A percentile compares a stretch with the other conserved stretches of the same genome.
These are phyloP conservation scores for Lissocephala sabroskyi DNA, from an alignment of 2,888 invertebrate genomes.

Conservation along the genomic window DNA sequence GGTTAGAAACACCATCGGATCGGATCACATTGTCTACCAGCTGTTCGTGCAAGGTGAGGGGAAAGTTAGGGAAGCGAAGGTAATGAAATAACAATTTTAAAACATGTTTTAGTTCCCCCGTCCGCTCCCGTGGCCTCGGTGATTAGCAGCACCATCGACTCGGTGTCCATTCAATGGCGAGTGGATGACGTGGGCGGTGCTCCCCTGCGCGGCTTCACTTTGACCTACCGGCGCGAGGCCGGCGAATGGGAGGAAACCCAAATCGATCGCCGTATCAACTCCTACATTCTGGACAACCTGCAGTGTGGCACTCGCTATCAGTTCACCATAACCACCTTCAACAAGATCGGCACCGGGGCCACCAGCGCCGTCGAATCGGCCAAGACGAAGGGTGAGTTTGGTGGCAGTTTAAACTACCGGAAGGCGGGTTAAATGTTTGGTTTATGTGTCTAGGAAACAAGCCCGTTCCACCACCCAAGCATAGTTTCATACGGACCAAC, in stretches of 20 bases:
- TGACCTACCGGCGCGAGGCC: constrained; percentile 74
- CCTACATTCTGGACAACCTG: constrained; percentile 80
- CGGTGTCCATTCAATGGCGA: constrained; percentile 75
- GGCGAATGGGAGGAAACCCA: constrained; percentile 75
- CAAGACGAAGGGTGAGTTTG: constrained; percentile 83
- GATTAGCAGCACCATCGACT: constrained; percentile 73
- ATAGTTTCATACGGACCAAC: constrained; percentile 82
- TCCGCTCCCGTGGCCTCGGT: constrained; percentile 74
- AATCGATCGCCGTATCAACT: constrained; percentile 74
- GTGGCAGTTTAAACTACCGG: background rate
- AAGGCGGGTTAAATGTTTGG: background rate
- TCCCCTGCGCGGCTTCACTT: constrained; percentile 74
- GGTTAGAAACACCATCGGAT: constrained; percentile 73
- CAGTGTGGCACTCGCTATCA: constrained; percentile 86
- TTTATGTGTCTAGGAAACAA: constrained; percentile 58
- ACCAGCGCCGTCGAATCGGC: constrained; percentile 79
- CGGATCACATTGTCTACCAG: constrained; percentile 74
- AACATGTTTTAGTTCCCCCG: constrained; percentile 74
- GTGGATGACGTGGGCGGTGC: constrained; percentile 75
- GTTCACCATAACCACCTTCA: constrained; percentile 82
- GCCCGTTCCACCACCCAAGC: constrained; percentile 80
- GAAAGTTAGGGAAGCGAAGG: background rate
- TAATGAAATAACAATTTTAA: background rate
- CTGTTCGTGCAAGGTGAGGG: constrained; percentile 75
- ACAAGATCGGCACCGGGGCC: constrained; percentile 83